Conservation (phyloP, 2,888 invertebrate species). For the Machimus atricapillus region DNA sequence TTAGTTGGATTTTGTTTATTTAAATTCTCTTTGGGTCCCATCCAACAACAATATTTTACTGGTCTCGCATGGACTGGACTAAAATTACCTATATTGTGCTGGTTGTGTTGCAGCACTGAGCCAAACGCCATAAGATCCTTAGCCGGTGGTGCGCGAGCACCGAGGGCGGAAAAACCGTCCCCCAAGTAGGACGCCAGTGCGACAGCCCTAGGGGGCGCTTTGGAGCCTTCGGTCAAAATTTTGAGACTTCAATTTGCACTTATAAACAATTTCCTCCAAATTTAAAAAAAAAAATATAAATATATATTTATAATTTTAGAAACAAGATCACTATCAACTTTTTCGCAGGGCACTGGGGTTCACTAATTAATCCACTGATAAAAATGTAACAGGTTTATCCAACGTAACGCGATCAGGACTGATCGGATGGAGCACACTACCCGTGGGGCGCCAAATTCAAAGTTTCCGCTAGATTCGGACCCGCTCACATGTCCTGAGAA, state of each 20-base stretch:
- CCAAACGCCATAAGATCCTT: slow-evolving; percentile 64
- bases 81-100: slow-evolving; percentile 62
- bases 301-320: neutral
- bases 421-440: neutral
- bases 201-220: slow-evolving; percentile 64
- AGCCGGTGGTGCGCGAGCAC: slow-evolving; percentile 62
- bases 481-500: neutral
- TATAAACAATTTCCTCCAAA: slow-evolving; percentile 34
- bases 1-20: too few species aligned
- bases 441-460: neutral
- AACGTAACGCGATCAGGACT: neutral
- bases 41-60: neutral
- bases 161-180: slow-evolving; percentile 63
- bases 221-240: slow-evolving; percentile 64
- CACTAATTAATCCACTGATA: slow-evolving; percentile 4
- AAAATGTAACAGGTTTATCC: slow-evolving; percentile 27
- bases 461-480: neutral
- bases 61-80: neutral
- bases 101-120: slow-evolving; percentile 62
- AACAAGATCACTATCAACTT: neutral
- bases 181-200: slow-evolving; percentile 65
- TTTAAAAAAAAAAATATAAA: neutral
- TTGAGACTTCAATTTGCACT: slow-evolving; percentile 53
- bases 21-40: too few species aligned
- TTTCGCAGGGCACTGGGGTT: neutral